A percentile compares a stretch with the other conserved stretches of the same genome.
phyloP scores from a whole-genome alignment of 2,113 vertebrate genomes.

The Coryphaenoides rupestris region DNA sequence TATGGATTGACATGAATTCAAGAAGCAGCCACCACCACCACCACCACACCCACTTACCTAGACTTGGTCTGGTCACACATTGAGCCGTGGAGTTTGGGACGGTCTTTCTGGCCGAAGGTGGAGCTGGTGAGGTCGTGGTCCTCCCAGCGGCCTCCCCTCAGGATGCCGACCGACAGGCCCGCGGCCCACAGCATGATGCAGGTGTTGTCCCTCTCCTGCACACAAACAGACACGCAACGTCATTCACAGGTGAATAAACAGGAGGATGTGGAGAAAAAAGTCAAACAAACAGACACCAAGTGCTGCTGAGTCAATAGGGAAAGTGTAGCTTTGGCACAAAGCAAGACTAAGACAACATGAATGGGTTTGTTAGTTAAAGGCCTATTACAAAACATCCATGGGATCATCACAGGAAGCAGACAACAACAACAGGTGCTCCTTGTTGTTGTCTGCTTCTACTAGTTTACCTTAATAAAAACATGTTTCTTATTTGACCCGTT shows the following conservation, averaged over 20 bases:
- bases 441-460: too few relatives aligned
- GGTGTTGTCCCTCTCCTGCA: conserved; percentile 45
- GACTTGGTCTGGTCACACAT: conserved; percentile 62
- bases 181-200: conserved; percentile 84
- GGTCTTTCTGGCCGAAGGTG: conserved; percentile 72
- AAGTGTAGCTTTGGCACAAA: too few relatives aligned
- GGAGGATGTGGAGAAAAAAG: background rate
- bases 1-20: too few relatives aligned
- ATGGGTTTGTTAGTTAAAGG: too few relatives aligned
- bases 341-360: too few relatives aligned
- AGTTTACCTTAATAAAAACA: too few relatives aligned
- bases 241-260: background rate
- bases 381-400: too few relatives aligned
- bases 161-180: conserved; percentile 70
- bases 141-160: conserved; percentile 57
- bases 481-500: too few relatives aligned
- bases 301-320: background rate
- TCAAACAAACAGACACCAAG: background rate
- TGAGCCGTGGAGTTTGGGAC: conserved; percentile 65
- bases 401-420: too few relatives aligned
- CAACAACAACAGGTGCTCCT: too few relatives aligned
- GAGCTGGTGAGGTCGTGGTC: conserved; percentile 67
- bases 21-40: too few relatives aligned
- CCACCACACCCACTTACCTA: conserved; percentile 42
- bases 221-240: too few relatives aligned